Percentiles rank a stretch among this genome's conserved stretches.
These are phyloP conservation scores for Idaea straminata DNA, from an alignment of 2,888 invertebrate genomes.

Conservation along the genomic window DNA sequence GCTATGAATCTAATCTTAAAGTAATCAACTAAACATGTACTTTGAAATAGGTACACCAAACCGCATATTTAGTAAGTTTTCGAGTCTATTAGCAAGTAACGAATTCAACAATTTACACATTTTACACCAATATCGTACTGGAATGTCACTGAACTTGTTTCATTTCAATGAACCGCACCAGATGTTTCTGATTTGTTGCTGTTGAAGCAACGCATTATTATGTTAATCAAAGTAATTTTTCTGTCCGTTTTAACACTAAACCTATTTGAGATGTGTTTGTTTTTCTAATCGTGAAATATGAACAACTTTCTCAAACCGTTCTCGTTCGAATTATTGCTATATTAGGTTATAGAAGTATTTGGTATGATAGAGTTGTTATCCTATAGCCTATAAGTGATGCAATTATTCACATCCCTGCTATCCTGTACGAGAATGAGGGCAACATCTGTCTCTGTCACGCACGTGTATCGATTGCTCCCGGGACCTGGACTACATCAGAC, in stretches of 20 bases:
- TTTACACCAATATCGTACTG: slow-evolving; percentile 25
- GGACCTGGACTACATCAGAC: slow-evolving; percentile 21
- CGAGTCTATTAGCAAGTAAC: slow-evolving; percentile 17
- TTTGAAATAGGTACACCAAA: not conserved
- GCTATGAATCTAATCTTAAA: not conserved
- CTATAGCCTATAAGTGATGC: not conserved
- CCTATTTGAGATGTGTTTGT: slow-evolving; percentile 6
- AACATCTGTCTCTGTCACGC: slow-evolving; percentile 23
- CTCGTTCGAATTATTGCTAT: not conserved
- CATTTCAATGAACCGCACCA: slow-evolving; percentile 32
- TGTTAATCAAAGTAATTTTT: slow-evolving; percentile 26
- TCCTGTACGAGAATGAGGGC: slow-evolving; percentile 28
- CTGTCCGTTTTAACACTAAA: slow-evolving; percentile 16
- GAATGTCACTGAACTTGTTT: slow-evolving; percentile 36
- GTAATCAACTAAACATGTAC: not conserved
- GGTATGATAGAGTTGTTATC: not conserved
- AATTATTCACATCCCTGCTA: not conserved
- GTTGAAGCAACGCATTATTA: slow-evolving; percentile 27
- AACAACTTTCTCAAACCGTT: slow-evolving; percentile 1
- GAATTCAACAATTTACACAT: slow-evolving; percentile 24
- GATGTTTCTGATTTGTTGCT: slow-evolving; percentile 31
- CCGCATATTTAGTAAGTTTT: slow-evolving; percentile 1
- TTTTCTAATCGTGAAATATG: not conserved
- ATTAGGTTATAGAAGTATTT: not conserved
- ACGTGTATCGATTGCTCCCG: slow-evolving; percentile 22